A percentile compares a stretch with the other conserved stretches of the same genome.
Conservation (phyloP, 2,888 invertebrate genomes). For the Eilema depressum region DNA sequence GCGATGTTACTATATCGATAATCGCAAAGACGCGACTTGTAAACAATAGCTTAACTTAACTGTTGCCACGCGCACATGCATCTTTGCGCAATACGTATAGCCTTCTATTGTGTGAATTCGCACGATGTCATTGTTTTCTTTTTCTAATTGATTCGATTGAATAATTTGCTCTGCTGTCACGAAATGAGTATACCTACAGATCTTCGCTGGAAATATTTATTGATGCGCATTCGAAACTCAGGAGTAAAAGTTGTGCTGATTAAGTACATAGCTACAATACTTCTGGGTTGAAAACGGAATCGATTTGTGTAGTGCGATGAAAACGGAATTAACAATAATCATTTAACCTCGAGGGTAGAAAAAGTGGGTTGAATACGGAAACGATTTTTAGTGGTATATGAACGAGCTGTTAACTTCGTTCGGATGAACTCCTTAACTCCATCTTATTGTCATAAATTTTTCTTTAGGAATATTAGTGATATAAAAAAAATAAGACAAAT, state of each 20-base stretch:
- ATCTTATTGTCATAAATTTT: neutral
- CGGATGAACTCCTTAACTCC: too few relatives aligned
- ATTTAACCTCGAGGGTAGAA: too few relatives aligned
- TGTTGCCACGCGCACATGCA: constrained; percentile 43
- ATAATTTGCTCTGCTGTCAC: constrained; percentile 46
- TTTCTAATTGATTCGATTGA: constrained; percentile 56
- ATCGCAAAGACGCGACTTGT: constrained; percentile 23
- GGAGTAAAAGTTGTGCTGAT: neutral
- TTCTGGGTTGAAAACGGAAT: too few relatives aligned
- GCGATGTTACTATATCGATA: constrained; percentile 44
- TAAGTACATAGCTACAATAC: too few relatives aligned
- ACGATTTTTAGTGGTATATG: too few relatives aligned
- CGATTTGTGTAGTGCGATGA: too few relatives aligned
- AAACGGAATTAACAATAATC: too few relatives aligned
- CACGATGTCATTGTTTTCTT: constrained; percentile 60
- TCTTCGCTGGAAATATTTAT: constrained; percentile 3
- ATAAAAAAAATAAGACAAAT: neutral
- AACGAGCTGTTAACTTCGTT: too few relatives aligned
- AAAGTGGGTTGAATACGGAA: too few relatives aligned
- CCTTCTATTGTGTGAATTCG: constrained; percentile 54
- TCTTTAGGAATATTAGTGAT: neutral
- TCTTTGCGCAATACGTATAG: constrained; percentile 48
- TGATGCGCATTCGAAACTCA: neutral
- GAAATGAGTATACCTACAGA: constrained; percentile 33
- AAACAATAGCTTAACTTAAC: constrained; percentile 37